Conservation (phyloP, 2,113 vertebrate genomes). For the Galeopterus variegatus region DNA sequence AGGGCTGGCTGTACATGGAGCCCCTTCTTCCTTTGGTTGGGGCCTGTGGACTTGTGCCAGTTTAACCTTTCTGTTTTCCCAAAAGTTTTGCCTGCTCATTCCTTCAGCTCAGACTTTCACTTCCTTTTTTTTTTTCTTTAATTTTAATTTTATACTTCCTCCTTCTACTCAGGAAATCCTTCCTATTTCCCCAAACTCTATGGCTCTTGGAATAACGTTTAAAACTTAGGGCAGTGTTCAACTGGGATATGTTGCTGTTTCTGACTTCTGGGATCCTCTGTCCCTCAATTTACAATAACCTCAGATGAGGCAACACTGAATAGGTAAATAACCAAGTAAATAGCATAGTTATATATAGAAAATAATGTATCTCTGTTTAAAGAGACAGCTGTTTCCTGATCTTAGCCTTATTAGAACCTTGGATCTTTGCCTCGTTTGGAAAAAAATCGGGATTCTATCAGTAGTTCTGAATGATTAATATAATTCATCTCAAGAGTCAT, state of each 20-base stretch:
- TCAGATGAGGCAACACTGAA: background rate
- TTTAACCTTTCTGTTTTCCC: background rate
- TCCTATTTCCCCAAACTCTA: slow-evolving; percentile 19
- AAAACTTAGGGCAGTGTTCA: background rate
- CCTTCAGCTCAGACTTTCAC: background rate
- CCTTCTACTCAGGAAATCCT: slow-evolving; percentile 32
- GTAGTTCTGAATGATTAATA: background rate
- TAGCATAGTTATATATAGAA: background rate
- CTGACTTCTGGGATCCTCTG: background rate
- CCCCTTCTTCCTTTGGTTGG: background rate
- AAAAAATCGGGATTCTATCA: slow-evolving; percentile 46
- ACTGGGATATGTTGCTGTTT: background rate
- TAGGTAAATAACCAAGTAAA: background rate
- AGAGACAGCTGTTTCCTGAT: background rate
- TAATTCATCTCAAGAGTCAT: background rate
- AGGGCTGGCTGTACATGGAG: accelerated
- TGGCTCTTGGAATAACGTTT: slow-evolving; percentile 13
- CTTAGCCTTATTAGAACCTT: background rate
- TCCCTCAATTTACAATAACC: background rate
- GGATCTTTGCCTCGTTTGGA: slow-evolving; percentile 31
- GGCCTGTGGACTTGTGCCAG: background rate
- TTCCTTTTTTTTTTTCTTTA: accelerated
- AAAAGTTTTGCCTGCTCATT: background rate
- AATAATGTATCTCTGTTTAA: background rate
- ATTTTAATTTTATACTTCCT: background rate